Conservation (phyloP, 2,113 vertebrate genomes). For the Uropsilus gracilis region DNA sequence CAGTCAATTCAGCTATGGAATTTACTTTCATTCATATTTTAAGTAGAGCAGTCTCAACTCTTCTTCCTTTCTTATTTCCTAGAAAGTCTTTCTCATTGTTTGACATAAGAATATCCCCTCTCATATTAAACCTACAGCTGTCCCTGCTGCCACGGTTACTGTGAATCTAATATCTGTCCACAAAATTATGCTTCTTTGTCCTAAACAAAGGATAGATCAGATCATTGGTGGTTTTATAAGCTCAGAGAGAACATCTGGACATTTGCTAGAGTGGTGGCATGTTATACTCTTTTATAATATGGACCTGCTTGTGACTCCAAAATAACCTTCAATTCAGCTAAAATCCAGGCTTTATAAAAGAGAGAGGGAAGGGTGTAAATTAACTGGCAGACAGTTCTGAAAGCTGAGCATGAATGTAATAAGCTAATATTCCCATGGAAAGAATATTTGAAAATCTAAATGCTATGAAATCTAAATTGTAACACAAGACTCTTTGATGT, state of each 20-base stretch:
- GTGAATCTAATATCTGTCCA: conserved; percentile 46
- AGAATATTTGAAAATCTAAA: conserved; percentile 33
- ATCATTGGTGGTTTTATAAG: conserved; percentile 56
- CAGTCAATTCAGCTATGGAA: accelerated
- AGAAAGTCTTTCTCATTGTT: conserved; percentile 3
- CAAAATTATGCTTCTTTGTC: conserved; percentile 65
- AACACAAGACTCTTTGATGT: conserved; percentile 53
- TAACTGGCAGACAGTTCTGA: neutral
- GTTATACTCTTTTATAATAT: accelerated
- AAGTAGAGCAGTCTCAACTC: conserved; percentile 37
- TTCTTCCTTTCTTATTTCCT: conserved; percentile 14
- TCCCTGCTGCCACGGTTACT: accelerated
- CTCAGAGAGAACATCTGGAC: neutral
- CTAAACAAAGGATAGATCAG: conserved; percentile 44
- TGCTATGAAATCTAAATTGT: conserved; percentile 53
- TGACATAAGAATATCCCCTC: neutral
- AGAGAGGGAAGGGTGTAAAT: neutral
- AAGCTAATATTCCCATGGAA: accelerated
- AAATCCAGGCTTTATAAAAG: neutral
- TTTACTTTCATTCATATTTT: conserved; percentile 42
- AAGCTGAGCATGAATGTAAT: neutral
- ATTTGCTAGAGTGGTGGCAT: neutral
- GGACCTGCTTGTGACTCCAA: neutral
- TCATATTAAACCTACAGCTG: conserved; percentile 24
- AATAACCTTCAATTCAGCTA: neutral